These are phyloP conservation scores for Ephydatia muelleri DNA, from an alignment of 37 sponge, comb jelly and placozoan genomes.

Conservation along the genomic window DNA sequence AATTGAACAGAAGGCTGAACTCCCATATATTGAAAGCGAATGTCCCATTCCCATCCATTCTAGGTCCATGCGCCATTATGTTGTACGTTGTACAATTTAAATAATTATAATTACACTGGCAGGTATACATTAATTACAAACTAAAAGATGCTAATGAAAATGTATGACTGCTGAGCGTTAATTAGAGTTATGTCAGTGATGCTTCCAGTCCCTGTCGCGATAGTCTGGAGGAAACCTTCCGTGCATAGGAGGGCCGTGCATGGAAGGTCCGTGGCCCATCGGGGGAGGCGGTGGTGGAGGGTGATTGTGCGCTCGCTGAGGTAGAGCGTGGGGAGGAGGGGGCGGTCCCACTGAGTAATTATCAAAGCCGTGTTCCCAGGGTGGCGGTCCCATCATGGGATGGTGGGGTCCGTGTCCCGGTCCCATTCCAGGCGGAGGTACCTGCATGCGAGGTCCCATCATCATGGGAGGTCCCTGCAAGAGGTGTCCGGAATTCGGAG, in stretches of 20 bases:
- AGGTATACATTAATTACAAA: neutral
- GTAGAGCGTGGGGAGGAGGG: neutral
- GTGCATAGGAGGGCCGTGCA: neutral
- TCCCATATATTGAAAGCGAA: too few relatives aligned
- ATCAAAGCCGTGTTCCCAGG: neutral
- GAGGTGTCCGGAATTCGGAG: neutral
- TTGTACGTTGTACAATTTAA: too few relatives aligned
- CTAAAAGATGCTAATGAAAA: neutral
- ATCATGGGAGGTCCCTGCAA: neutral
- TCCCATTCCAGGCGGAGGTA: neutral
- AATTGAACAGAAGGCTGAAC: too few relatives aligned
- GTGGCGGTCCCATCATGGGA: neutral
- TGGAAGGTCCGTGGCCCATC: neutral
- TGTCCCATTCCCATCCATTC: too few relatives aligned
- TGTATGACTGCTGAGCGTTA: conserved; percentile 3
- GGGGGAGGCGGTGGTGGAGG: neutral
- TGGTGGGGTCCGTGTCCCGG: neutral
- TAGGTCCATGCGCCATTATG: too few relatives aligned
- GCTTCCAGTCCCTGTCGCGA: neutral
- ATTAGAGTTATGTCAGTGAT: neutral
- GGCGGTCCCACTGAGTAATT: neutral
- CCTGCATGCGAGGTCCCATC: neutral
- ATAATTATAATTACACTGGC: too few relatives aligned
- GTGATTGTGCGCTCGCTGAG: neutral
- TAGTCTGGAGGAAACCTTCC: neutral